phyloP scores from a whole-genome alignment of 1,140 invertebrate species.

The Conus betulinus region DNA sequence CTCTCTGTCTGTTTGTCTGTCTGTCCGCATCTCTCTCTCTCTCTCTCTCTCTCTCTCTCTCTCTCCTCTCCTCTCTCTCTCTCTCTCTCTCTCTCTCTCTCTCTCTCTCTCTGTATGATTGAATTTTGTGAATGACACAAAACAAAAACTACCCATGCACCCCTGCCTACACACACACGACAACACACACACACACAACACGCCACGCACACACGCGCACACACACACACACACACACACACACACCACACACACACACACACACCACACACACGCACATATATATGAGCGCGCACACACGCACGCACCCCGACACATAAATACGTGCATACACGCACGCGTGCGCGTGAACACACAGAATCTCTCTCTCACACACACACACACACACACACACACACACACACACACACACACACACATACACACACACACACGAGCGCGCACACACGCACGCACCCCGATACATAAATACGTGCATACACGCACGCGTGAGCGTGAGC shows the following conservation, averaged over 20 bases:
- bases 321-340: neutral
- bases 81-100: neutral
- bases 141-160: too few species aligned
- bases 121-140: too few species aligned
- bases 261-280: too few species aligned
- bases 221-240: neutral
- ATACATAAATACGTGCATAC: neutral
- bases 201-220: neutral
- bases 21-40: neutral
- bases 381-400: neutral
- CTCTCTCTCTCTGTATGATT: neutral
- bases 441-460: too few species aligned
- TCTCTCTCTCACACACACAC: neutral
- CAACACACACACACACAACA: neutral
- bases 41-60: neutral
- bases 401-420: neutral
- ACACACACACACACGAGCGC: neutral
- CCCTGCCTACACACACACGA: too few species aligned
- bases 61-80: neutral
- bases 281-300: too few species aligned
- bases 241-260: too few species aligned
- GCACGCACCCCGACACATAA: neutral
- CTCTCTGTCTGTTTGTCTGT: too few species aligned
- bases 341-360: too few species aligned
- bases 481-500: too few species aligned